Base-by-base conservation (phyloP, 2,113 vertebrate genomes). In the Sinocyclocheilus rhinocerous region DNA sequence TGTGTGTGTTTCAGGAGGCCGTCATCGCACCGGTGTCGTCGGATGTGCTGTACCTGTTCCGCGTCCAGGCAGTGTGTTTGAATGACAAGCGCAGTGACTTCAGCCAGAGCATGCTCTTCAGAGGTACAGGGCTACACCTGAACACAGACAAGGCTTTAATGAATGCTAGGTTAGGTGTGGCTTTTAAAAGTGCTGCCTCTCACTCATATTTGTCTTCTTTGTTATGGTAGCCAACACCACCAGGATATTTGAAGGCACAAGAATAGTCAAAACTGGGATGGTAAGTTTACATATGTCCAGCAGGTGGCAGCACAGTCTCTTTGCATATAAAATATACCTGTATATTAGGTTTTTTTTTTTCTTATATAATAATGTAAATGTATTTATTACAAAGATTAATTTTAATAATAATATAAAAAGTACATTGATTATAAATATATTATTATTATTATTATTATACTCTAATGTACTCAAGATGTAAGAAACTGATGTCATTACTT, bases 51-150 rank as follows among this genome's bases (percentile, higher is more conserved):
- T 99, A 99, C 94, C 95, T 99, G 92, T 99, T 99, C 92, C 95
- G 97, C 79, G 98, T 99, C 77, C 97, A 99, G 94, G 96, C 97
- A 1, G 94, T 98, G 88, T 99, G 98, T 92, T 95, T 93, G 89
- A 98, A 97, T 26, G 97, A 99, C 94, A 97, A 98, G 96, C 96
- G 97, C 92, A 99, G 98, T 81, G 98, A 99, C 94, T 99, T 99
- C 95, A 99, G 98, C 93, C 97, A 99, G 92, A 99, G 97, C 81
- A 97, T 99, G 97, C 96, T 99, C 85, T 97, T 99, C 91, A 96
- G 97, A 96, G 98, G 98, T 99, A 94, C 82, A 73, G 22, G 2
- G 12, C 26, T 82, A 24, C 70, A 61, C 67, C 48, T 15, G 26
- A 18, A 72, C 67, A 65, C 26, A 20, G 33, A 11, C 18, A 22